Evolutionary conservation across 2,888 invertebrate genomes (phyloP), one percentile per base, ranked within the genome.

Genomic region (Heteromurus nitidus): DNA sequence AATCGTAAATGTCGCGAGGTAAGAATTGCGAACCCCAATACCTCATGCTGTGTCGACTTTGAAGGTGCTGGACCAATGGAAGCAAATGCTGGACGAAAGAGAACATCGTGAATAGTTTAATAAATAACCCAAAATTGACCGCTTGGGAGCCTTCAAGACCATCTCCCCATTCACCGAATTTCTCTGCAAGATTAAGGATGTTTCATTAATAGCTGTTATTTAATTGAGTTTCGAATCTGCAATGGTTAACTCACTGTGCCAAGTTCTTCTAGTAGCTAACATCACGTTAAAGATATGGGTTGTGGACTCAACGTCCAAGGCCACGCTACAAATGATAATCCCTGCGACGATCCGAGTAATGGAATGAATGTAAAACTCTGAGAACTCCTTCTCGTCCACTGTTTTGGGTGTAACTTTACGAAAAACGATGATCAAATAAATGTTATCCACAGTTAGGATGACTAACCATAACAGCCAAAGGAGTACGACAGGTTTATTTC

Each of bases 21-120:
- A 60, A 20, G n/a, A 62, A 11, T n/a, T 62, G 62, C 5, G 31
- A 62, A 16, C 62, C 62, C 62, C 62, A 62, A 31, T 62, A 62
- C 18, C 62, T 28, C n/a, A n/a, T n/a, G n/a, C n/a, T n/a, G n/a
- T n/a, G n/a, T n/a, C n/a, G n/a, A n/a, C n/a, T n/a, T n/a, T n/a
- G n/a, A n/a, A n/a, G n/a, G 30, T 2, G 18, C 62, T 62, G 1
- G 30, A 36, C 18, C 30, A n/a, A n/a, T 3, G 3, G 3, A 3
- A 31, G n/a, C n/a, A 62, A 31, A 30, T 31, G 30, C 62, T 31
- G 13, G 2, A 3, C 30, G 1, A 36, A 18, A 11, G 62, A 36
- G 18, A 62, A 62, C n/a, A 62, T 11, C 7, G 30, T 62, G 62
- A 16, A 36, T 20, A 1, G 18, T 31, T n/a, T 20, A 28, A 30